Conservation (phyloP, 2,888 invertebrate species). For the Ochropleura leucogaster region DNA sequence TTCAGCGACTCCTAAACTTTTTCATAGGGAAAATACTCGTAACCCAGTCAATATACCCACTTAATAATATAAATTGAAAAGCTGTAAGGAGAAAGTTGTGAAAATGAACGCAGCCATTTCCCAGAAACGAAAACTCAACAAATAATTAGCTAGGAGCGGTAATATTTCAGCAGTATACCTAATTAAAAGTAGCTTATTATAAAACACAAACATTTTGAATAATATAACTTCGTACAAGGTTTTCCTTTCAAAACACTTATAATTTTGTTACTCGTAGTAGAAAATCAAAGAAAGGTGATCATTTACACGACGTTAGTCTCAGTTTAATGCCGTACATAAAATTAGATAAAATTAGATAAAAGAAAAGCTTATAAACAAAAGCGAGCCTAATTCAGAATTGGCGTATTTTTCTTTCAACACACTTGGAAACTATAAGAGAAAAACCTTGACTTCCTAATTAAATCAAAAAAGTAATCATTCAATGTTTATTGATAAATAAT, state of each 20-base stretch:
- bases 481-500: neutral
- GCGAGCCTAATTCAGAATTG: neutral
- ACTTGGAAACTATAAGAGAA: neutral
- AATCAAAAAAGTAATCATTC: neutral
- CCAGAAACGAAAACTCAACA: conserved; percentile 8
- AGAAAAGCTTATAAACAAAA: neutral
- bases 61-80: conserved; percentile 15
- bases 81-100: conserved; percentile 20
- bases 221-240: neutral
- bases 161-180: conserved; percentile 2
- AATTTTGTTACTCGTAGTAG: neutral
- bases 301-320: neutral
- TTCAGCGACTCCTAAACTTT: neutral
- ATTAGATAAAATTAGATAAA: neutral
- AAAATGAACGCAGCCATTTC: conserved; percentile 14
- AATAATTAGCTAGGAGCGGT: conserved; percentile 21
- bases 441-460: neutral
- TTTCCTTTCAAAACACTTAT: neutral
- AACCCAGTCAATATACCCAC: conserved; percentile 2
- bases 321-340: neutral
- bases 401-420: neutral
- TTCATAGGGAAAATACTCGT: neutral
- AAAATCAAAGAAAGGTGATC: neutral
- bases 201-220: neutral
- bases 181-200: conserved; percentile 12